phyloP scores from a whole-genome alignment of 1,140 invertebrate genomes.

The Protaetia brevitarsis region DNA sequence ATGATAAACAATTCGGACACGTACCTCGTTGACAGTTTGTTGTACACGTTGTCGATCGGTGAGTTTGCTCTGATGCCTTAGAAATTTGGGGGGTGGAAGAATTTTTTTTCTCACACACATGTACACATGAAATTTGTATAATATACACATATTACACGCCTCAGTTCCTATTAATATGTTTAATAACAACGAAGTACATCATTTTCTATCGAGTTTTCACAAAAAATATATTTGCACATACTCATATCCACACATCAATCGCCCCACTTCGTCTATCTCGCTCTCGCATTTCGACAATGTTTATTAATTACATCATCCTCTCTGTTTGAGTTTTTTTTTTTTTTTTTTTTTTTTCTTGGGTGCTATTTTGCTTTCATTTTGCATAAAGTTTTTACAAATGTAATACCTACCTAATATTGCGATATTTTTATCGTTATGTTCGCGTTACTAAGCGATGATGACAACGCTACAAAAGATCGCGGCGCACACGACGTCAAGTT shows the following conservation, averaged over 20 bases:
- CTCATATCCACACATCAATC: background rate
- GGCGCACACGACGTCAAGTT: background rate
- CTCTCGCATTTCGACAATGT: background rate
- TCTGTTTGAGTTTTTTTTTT: background rate
- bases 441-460: too few species aligned
- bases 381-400: too few species aligned
- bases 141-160: background rate
- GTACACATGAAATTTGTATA: background rate
- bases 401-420: too few species aligned
- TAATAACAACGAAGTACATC: background rate
- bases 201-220: background rate
- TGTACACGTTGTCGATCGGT: constrained; percentile 40
- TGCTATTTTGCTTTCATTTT: background rate
- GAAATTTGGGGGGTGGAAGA: background rate
- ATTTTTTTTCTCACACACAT: background rate
- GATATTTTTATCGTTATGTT: too few species aligned
- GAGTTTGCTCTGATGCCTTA: constrained; percentile 28
- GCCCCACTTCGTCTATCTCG: background rate
- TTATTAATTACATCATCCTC: background rate
- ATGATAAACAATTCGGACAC: constrained; percentile 40
- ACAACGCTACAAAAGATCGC: background rate
- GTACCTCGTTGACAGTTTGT: constrained; percentile 40
- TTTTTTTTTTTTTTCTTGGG: background rate
- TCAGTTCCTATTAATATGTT: background rate
- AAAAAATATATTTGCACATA: background rate